phyloP scores from a whole-genome alignment of 2,797 vertebrate genomes.

The Distichodus sexfasciatus region DNA sequence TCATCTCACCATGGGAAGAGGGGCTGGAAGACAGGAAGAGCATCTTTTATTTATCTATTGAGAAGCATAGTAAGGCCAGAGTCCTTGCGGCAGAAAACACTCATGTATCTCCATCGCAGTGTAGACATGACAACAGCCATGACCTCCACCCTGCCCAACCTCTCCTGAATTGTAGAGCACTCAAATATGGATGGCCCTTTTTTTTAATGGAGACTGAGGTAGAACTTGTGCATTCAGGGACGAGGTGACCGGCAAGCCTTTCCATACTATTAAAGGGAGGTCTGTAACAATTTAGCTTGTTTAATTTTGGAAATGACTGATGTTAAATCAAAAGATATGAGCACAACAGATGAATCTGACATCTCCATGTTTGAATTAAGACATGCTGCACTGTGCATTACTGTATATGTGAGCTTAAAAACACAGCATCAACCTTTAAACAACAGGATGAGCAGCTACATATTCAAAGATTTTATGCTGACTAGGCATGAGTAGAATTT shows the following conservation, averaged over 20 bases:
- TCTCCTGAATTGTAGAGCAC: neutral
- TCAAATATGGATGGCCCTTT: neutral
- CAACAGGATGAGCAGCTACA: no score
- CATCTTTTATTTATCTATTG: conserved; percentile 55
- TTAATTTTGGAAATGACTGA: no score
- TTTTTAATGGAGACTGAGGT: neutral
- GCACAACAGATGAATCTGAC: no score
- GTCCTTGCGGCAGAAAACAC: conserved; percentile 35
- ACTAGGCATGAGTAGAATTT: no score
- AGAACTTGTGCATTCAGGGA: neutral
- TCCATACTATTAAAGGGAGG: no score
- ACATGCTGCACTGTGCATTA: no score
- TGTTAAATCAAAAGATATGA: no score
- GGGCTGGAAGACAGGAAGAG: conserved; percentile 15
- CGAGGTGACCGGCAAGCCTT: neutral
- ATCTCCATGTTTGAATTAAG: no score
- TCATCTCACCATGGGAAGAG: conserved; percentile 25
- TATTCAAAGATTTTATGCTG: no score
- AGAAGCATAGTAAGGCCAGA: conserved; percentile 44
- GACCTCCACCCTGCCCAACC: neutral
- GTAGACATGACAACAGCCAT: conserved; percentile 20
- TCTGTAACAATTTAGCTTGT: no score
- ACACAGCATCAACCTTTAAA: no score
- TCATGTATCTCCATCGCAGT: conserved; percentile 28
- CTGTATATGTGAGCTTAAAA: no score